These are phyloP conservation scores for Ctenopoma kingsleyae DNA, from an alignment of 2,797 vertebrate species.

Conservation along the genomic window DNA sequence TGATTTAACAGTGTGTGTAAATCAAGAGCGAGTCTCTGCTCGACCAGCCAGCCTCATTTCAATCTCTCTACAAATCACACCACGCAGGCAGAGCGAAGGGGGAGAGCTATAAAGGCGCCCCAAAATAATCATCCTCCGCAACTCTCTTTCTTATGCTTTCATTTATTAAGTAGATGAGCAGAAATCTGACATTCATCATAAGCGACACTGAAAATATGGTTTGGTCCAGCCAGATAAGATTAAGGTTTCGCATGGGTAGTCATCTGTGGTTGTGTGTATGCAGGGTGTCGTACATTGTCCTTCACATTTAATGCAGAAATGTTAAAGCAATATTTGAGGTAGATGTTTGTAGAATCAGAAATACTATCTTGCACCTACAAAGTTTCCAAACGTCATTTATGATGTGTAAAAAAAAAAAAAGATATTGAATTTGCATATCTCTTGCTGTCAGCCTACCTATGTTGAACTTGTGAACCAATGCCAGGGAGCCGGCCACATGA, in stretches of 20 bases:
- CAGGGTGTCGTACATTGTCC: constrained; percentile 20
- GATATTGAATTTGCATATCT: constrained; percentile 71
- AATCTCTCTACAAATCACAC: constrained; percentile 84
- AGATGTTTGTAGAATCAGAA: constrained; percentile 35
- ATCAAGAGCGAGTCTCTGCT: constrained; percentile 75
- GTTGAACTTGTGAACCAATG: constrained; percentile 61
- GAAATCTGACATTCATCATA: constrained; percentile 71
- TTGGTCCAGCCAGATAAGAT: constrained; percentile 40
- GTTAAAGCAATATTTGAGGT: constrained; percentile 23
- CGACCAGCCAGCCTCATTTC: constrained; percentile 80
- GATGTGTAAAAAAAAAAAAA: constrained; percentile 41
- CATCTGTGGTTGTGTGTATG: constrained; percentile 35
- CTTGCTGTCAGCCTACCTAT: constrained; percentile 67
- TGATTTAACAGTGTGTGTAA: constrained; percentile 83
- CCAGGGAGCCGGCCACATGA: constrained; percentile 52
- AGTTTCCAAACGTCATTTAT: constrained; percentile 61
- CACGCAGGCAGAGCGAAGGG: constrained; percentile 58
- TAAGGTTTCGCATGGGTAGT: constrained; percentile 36
- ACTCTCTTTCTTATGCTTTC: constrained; percentile 75
- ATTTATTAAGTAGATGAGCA: constrained; percentile 78
- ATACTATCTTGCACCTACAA: constrained; percentile 12
- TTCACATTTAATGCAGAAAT: constrained; percentile 22
- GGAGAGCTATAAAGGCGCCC: constrained; percentile 71
- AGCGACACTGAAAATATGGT: constrained; percentile 60
- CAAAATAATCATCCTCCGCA: constrained; percentile 80